Evolutionary conservation across 2,113 vertebrate genomes (phyloP).

Genomic region (Crotalus horridus): DNA sequence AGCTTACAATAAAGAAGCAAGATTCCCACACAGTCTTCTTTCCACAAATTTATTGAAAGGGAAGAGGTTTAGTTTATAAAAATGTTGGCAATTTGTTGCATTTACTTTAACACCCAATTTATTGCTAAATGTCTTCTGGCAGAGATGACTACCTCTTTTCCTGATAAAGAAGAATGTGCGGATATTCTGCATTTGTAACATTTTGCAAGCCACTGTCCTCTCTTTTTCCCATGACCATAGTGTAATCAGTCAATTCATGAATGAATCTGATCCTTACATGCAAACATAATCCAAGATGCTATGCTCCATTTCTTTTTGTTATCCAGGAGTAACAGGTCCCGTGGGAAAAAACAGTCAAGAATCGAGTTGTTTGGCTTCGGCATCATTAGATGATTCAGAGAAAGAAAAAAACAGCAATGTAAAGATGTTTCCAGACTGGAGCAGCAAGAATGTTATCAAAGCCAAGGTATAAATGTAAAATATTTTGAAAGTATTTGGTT

Average conservation of each 20-base stretch:
- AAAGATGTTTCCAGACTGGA: slow-evolving; percentile 56
- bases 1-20: neutral
- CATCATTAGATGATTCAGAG: slow-evolving; percentile 56
- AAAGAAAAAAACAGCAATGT: slow-evolving; percentile 23
- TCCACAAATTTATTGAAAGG: neutral
- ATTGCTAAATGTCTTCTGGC: neutral
- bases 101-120: neutral
- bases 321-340: slow-evolving; percentile 67
- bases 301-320: slow-evolving; percentile 40
- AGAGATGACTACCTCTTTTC: neutral
- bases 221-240: neutral
- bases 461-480: slow-evolving; percentile 62
- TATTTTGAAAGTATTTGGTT: neutral
- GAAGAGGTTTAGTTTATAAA: neutral
- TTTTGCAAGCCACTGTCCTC: neutral
- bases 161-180: neutral
- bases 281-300: neutral
- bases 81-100: neutral
- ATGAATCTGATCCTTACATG: neutral
- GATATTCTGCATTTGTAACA: neutral
- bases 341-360: slow-evolving; percentile 58
- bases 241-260: neutral
- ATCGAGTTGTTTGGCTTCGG: slow-evolving; percentile 50
- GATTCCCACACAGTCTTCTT: neutral
- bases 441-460: slow-evolving; percentile 38